A percentile compares a stretch with the other conserved stretches of the same genome.
These are phyloP conservation scores for Mythimna albipuncta DNA, from an alignment of 2,888 invertebrate species.

Conservation along the genomic window DNA sequence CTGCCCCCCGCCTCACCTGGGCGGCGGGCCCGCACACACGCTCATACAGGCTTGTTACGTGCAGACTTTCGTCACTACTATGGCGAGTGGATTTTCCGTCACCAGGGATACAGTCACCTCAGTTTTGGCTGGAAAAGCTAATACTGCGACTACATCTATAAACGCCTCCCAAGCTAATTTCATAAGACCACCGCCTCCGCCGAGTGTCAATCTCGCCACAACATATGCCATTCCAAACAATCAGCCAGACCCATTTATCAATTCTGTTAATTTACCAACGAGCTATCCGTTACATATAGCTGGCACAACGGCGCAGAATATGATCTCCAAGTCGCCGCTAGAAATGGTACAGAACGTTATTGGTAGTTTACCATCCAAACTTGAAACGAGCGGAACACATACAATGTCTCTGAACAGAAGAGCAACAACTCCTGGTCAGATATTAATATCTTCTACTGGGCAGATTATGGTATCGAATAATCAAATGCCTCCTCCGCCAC, in stretches of 20 bases:
- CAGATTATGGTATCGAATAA: slow-evolving; percentile 93
- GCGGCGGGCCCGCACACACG: slow-evolving; percentile 86
- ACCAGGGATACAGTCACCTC: slow-evolving; percentile 96
- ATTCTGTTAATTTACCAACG: slow-evolving; percentile 86
- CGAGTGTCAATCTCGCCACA: slow-evolving; percentile 84
- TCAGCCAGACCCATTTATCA: slow-evolving; percentile 87
- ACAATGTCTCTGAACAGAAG: slow-evolving; percentile 75
- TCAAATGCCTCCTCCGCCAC: slow-evolving; percentile 93
- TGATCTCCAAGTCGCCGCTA: slow-evolving; percentile 92
- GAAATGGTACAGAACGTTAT: slow-evolving; percentile 95
- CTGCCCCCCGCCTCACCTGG: slow-evolving; percentile 87
- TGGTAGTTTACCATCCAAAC: slow-evolving; percentile 91
- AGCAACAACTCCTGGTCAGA: slow-evolving; percentile 91
- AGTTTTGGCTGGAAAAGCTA: slow-evolving; percentile 94
- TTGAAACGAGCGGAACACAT: slow-evolving; percentile 85
- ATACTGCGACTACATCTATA: slow-evolving; percentile 94
- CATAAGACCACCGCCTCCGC: slow-evolving; percentile 83
- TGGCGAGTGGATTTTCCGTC: slow-evolving; percentile 94
- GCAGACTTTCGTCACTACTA: slow-evolving; percentile 86
- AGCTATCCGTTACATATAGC: slow-evolving; percentile 87
- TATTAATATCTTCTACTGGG: slow-evolving; percentile 94
- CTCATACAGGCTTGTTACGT: slow-evolving; percentile 85
- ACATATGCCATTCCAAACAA: slow-evolving; percentile 87
- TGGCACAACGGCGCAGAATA: slow-evolving; percentile 87
- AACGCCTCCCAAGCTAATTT: slow-evolving; percentile 91